phyloP scores from a whole-genome alignment of 1,140 invertebrate species.

The Calosoma granatense region DNA sequence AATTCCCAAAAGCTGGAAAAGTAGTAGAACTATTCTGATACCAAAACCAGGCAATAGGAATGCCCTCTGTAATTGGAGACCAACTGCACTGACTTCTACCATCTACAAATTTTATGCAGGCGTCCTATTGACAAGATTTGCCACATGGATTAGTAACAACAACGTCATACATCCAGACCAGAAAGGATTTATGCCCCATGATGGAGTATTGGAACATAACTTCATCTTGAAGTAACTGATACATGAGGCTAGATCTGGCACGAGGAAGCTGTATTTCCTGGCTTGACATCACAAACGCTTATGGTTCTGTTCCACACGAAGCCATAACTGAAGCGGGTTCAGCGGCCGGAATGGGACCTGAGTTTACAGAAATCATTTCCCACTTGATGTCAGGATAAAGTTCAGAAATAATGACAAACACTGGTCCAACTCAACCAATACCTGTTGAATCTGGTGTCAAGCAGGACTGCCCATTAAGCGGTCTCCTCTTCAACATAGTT shows the following conservation, averaged over 20 bases:
- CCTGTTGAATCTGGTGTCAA: no score
- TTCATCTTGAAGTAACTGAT: not conserved
- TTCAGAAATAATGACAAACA: no score
- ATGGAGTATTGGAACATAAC: not conserved
- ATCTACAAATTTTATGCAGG: not conserved
- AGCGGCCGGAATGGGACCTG: not conserved
- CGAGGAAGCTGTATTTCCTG: not conserved
- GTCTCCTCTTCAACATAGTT: no score
- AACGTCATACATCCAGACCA: not conserved
- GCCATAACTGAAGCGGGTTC: not conserved
- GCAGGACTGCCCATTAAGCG: no score
- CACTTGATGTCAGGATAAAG: not conserved
- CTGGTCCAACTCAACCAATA: no score
- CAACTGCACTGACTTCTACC: not conserved
- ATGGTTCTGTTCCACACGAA: not conserved
- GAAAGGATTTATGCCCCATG: not conserved
- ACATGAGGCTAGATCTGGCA: not conserved
- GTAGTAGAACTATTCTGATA: not conserved
- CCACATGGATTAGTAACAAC: not conserved
- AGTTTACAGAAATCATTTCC: not conserved
- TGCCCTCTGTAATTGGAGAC: not conserved
- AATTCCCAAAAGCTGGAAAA: not conserved
- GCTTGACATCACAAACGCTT: not conserved
- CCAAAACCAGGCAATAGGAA: not conserved
- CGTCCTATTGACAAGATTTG: no score